Percentiles rank a stretch among this genome's conserved stretches.
These are phyloP conservation scores for Drosophila neocordata DNA, from an alignment of 1,140 invertebrate species.

Conservation along the genomic window DNA sequence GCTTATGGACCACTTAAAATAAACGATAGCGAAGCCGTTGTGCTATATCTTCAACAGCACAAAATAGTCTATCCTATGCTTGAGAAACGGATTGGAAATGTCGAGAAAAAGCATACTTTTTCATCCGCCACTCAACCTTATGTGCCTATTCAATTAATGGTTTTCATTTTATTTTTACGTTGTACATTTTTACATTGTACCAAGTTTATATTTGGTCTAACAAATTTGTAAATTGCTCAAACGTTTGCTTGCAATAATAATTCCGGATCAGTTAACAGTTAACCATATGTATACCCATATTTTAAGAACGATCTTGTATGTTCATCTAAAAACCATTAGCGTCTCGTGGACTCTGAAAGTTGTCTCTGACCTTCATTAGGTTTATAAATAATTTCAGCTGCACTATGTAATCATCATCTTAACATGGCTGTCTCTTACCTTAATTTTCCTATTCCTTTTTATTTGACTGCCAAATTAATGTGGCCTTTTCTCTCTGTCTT, in stretches of 20 bases:
- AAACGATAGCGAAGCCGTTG: slow-evolving; percentile 44
- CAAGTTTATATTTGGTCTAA: background rate
- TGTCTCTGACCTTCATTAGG: slow-evolving; percentile 7
- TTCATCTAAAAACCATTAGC: background rate
- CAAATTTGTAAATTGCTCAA: background rate
- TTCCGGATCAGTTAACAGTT: background rate
- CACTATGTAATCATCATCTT: background rate
- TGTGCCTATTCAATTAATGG: background rate
- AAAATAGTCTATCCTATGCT: slow-evolving; percentile 83
- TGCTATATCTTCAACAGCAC: slow-evolving; percentile 54
- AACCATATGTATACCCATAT: background rate
- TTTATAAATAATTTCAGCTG: slow-evolving; percentile 6
- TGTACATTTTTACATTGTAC: background rate
- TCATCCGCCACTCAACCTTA: background rate
- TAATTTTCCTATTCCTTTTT: slow-evolving; percentile 21
- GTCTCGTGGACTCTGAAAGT: background rate
- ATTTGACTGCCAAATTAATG: slow-evolving; percentile 58
- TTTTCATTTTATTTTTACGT: background rate
- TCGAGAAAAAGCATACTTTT: slow-evolving; percentile 11
- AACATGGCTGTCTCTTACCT: slow-evolving; percentile 25
- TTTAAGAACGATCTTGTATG: background rate
- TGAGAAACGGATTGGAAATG: slow-evolving; percentile 83
- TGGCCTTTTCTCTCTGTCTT: slow-evolving; percentile 42
- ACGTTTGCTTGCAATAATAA: too few species aligned
- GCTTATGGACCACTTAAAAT: slow-evolving; percentile 2